These are phyloP conservation scores for Hydrolagus colliei DNA, from an alignment of 2,797 vertebrate species.

Conservation along the genomic window DNA sequence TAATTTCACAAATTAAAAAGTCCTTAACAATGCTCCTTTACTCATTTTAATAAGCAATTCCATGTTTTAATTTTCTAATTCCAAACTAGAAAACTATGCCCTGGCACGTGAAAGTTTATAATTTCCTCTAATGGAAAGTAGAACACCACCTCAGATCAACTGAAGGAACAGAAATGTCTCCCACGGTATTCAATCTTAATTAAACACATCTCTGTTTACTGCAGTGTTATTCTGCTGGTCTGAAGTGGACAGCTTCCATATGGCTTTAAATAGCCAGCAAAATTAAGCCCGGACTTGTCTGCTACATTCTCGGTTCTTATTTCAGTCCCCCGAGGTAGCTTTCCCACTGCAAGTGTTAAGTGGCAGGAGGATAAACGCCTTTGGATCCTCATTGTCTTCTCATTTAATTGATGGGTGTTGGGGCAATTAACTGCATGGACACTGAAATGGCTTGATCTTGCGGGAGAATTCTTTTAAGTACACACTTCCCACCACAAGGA, in stretches of 20 bases:
- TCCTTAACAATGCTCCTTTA: no score
- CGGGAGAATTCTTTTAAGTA: neutral
- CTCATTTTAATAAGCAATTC: no score
- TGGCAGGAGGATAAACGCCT: conserved; percentile 45
- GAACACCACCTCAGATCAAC: neutral
- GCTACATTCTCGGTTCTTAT: conserved; percentile 20
- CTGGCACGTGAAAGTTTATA: no score
- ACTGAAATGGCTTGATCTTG: neutral
- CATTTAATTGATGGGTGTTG: conserved; percentile 42
- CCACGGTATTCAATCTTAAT: conserved; percentile 19
- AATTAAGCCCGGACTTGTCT: neutral
- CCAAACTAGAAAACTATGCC: no score
- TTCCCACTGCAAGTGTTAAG: conserved; percentile 36
- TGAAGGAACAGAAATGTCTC: neutral
- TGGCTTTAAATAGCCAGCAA: conserved; percentile 29
- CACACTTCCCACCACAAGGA: conserved; percentile 2
- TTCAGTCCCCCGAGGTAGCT: conserved; percentile 28
- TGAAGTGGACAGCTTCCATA: conserved; percentile 25
- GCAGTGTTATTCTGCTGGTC: neutral
- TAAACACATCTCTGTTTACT: conserved; percentile 3
- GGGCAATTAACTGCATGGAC: conserved; percentile 47
- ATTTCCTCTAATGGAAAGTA: neutral
- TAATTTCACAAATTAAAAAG: no score
- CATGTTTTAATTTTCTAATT: no score
- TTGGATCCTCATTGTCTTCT: conserved; percentile 47